Base-by-base conservation (phyloP, 2,113 vertebrate genomes). In the Oryzias woworae region DNA sequence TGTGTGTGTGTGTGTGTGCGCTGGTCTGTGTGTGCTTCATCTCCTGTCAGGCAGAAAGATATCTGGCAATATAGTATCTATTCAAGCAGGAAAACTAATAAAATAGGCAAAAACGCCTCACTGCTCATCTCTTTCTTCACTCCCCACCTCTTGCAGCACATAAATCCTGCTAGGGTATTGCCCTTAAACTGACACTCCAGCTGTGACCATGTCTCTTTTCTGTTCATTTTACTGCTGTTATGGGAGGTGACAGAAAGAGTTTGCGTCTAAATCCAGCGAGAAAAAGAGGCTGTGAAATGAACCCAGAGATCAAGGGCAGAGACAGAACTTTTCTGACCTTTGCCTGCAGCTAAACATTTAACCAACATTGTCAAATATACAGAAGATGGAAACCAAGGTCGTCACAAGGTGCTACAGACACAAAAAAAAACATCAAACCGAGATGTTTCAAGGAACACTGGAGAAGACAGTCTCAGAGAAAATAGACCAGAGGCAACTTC, bases 181-280 rank as follows among this genome's bases (percentile, higher is more conserved):
- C 70, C 66, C 20, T 3, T 44, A 58, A 50, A 60, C 60, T 61
- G 71, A 54, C 64, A 53, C 20, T 69, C 72, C 83, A 81, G 81
- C 85, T 87, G 73, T 48, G 75, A 58, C 76, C 77, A 48, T 20
- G 48, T 48, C 66, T 81, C 69, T 62, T 31, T 79, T 73, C 83
- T 64, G 60, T 78, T 46, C 22, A 3, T 56, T 71, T 77, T 69
- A 50, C 63, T 65, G 69, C 46, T 57, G 44, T 82, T 85, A 84
- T 83, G 52, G 80, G 68, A 85, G 53, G 73, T 58, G 83, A 86
- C 88, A 91, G 82, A 68, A 62, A 72, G 51, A 65, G 43, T 81
- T 82, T 44, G 62, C 67, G 74, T 62, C 23, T 17, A 65, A 74
- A 68, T 81, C 75, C 64, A 77, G 58, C 14, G 28, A 71, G 70